Base-by-base conservation (phyloP, 2,113 vertebrate species). In the Montifringilla adamsi region DNA sequence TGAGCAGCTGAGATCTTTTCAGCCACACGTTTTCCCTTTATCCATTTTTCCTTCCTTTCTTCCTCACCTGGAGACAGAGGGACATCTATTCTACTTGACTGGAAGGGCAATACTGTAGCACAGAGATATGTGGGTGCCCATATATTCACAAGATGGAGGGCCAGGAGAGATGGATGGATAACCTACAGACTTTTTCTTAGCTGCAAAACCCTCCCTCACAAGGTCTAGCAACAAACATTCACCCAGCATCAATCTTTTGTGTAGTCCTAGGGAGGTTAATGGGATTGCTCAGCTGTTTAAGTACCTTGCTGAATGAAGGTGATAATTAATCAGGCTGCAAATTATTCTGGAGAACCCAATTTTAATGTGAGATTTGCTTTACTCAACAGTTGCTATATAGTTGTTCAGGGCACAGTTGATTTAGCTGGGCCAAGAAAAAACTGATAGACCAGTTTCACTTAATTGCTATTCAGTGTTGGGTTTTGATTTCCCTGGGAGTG, bases 261-360 rank as follows among this genome's bases (percentile, higher is more conserved):
- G 47, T 17, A 74, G 72, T 93, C 39, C 73, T 41, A 39, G 17
- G 46, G 56, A 93, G 76, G 79, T 88, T 85, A 94, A 88, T 63
- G 52, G 79, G 41, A 63, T 95, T 84, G 73, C 83, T 90, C 76
- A 92, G 69, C 44, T 89, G 69, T 78, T 96, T 89, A 92, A 94
- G 69, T 58, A 82, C 60, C 37, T 84, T 64, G 56, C 46, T 81
- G 76, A 84, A 69, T 89, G 44, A 66, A 90, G 49, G 31, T 70
- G 52, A 82, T 70, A 87, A 95, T 89, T 93, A 95, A 89, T 84
- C 49, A 75, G 79, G 72, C 44, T 85, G 76, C 50, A 88, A 80
- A 78, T 94, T 96, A 94, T 96, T 94, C 85, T 86, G 93, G 81
- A 95, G 95, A 92, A 78, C 87, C 75, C 63, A 79, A 50, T 84